Evolutionary conservation across 2,888 invertebrate genomes (phyloP).

Genomic region (Himalopsyche kuldschensis): DNA sequence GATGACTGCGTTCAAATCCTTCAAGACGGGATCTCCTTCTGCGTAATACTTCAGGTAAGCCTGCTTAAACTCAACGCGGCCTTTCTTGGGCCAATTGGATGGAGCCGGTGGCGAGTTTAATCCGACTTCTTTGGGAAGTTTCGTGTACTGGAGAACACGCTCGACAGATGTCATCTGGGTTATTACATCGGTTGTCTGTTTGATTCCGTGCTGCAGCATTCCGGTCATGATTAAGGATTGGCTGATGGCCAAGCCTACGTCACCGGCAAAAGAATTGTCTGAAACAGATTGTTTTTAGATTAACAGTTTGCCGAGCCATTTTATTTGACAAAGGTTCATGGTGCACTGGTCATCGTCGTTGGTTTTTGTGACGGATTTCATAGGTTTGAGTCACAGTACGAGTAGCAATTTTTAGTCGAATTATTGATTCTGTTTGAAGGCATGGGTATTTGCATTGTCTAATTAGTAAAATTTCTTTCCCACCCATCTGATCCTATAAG

Average conservation of each 20-base stretch:
- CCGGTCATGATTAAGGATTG: conserved; percentile 75
- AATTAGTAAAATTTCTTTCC: too few species aligned
- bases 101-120: conserved; percentile 64
- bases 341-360: too few species aligned
- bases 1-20: conserved; percentile 61
- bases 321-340: too few species aligned
- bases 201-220: conserved; percentile 79
- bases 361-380: too few species aligned
- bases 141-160: conserved; percentile 76
- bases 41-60: conserved; percentile 66
- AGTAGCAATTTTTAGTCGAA: too few species aligned
- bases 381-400: too few species aligned
- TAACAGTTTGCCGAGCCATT: too few species aligned
- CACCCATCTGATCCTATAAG: too few species aligned
- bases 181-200: conserved; percentile 76
- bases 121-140: conserved; percentile 70
- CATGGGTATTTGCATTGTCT: too few species aligned
- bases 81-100: conserved; percentile 64
- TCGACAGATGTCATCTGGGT: conserved; percentile 84
- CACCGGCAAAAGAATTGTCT: conserved; percentile 64
- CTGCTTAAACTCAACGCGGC: conserved; percentile 62
- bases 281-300: conserved; percentile 38
- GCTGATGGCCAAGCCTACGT: conserved; percentile 73
- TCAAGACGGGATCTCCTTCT: conserved; percentile 68
- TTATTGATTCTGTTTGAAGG: too few species aligned